Evolutionary conservation across 1,140 invertebrate species (phyloP).

Genomic region (honey bee (Apis mellifera)): DNA sequence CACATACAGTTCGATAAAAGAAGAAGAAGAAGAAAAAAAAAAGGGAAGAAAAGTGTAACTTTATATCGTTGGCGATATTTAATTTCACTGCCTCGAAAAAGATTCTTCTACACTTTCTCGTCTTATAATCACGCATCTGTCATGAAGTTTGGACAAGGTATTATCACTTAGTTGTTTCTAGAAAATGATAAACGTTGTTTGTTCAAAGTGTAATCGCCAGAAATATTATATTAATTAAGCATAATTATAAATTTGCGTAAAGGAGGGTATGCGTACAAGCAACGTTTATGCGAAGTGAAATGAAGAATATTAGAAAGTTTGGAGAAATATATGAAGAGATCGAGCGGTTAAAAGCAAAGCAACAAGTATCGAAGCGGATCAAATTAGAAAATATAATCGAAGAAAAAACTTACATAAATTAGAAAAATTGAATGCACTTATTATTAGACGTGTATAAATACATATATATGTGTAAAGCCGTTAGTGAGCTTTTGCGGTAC

Average conservation of each 20-base stretch:
- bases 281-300: slow-evolving; percentile 9
- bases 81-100: slow-evolving; percentile 42
- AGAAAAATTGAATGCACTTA: slow-evolving; percentile 46
- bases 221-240: slow-evolving; percentile 16
- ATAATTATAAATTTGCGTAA: slow-evolving; percentile 7
- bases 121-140: slow-evolving; percentile 10
- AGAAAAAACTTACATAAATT: slow-evolving; percentile 33
- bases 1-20: slow-evolving; percentile 17
- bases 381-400: slow-evolving; percentile 7
- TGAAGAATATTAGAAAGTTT: not conserved
- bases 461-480: slow-evolving; percentile 50
- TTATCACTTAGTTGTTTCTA: slow-evolving; percentile 29
- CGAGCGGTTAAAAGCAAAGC: not conserved
- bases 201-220: not conserved
- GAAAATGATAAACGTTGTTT: slow-evolving; percentile 38
- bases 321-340: not conserved
- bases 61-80: slow-evolving; percentile 32
- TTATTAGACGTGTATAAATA: slow-evolving; percentile 44
- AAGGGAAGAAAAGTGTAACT: not conserved
- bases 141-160: slow-evolving; percentile 30
- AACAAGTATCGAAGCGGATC: not conserved
- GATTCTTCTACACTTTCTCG: slow-evolving; percentile 24
- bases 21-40: not conserved
- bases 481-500: slow-evolving; percentile 58
- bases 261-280: slow-evolving; percentile 1